Conservation (phyloP, 1,140 invertebrate species). For the Brachionus asplanchnoidis region DNA sequence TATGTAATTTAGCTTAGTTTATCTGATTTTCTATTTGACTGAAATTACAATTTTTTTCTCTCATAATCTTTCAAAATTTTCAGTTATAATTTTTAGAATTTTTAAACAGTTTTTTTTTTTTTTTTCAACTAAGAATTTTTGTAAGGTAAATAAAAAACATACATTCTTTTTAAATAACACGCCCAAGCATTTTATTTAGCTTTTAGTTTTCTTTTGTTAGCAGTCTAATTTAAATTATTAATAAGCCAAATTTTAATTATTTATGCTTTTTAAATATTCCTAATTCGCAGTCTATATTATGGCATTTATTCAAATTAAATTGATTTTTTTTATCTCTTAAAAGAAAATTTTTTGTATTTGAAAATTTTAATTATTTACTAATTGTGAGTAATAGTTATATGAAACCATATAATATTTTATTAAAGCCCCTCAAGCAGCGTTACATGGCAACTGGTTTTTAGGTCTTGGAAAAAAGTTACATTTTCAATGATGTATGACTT, state of each 20-base stretch:
- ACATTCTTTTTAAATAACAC: neutral
- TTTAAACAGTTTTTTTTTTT: conserved; percentile 12
- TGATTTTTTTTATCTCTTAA: neutral
- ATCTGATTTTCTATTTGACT: neutral
- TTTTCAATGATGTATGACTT: neutral
- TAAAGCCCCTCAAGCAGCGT: neutral
- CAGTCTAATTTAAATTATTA: neutral
- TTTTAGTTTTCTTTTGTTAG: neutral
- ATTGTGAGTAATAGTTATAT: too few relatives aligned
- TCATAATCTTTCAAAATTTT: neutral
- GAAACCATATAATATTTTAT: too few relatives aligned
- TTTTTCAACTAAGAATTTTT: neutral
- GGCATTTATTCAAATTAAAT: neutral
- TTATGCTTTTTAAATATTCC: neutral
- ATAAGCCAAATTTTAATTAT: neutral
- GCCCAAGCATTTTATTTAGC: neutral
- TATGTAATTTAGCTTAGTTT: conserved; percentile 15
- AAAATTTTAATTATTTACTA: neutral
- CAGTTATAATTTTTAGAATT: neutral
- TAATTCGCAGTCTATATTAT: neutral
- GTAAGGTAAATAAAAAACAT: neutral
- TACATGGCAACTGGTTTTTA: neutral
- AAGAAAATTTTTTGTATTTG: neutral
- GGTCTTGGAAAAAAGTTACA: neutral
- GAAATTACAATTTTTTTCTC: neutral